A percentile compares a stretch with the other conserved stretches of the same genome.
phyloP scores from a whole-genome alignment of 1,140 invertebrate species.

The Diorhabda sublineata region DNA sequence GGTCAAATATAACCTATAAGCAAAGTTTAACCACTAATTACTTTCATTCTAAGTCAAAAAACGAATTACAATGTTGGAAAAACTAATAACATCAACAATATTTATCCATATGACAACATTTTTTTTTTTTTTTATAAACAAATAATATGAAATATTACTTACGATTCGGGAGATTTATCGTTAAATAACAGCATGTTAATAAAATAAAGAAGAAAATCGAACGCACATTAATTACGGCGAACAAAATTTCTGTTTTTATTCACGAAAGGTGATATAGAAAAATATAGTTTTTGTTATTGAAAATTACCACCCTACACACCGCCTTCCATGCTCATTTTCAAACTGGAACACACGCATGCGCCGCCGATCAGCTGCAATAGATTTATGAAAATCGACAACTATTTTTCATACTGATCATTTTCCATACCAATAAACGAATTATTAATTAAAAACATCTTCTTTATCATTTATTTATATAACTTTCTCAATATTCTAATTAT shows the following conservation, averaged over 20 bases:
- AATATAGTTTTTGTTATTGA: conserved; percentile 15
- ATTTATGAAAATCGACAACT: conserved; percentile 9
- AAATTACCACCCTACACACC: conserved; percentile 30
- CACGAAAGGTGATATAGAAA: not conserved
- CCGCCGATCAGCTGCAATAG: conserved; percentile 25
- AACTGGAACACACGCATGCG: conserved; percentile 30
- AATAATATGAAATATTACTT: not conserved
- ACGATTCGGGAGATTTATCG: not conserved
- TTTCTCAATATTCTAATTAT: too few species aligned
- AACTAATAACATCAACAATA: not conserved
- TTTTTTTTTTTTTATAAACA: not conserved
- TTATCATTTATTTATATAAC: too few species aligned
- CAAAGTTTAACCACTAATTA: not conserved
- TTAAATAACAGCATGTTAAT: not conserved
- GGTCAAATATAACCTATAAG: not conserved
- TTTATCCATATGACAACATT: not conserved
- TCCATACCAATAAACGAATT: not conserved
- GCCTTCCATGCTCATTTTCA: conserved; percentile 36
- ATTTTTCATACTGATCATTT: not conserved
- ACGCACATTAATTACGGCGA: not conserved
- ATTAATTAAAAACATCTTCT: too few species aligned
- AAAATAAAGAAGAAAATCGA: not conserved
- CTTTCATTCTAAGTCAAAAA: not conserved
- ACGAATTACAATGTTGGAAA: not conserved
- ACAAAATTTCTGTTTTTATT: not conserved